Evolutionary conservation across 2,888 invertebrate species (phyloP).

Genomic region (Muscina levida): DNA sequence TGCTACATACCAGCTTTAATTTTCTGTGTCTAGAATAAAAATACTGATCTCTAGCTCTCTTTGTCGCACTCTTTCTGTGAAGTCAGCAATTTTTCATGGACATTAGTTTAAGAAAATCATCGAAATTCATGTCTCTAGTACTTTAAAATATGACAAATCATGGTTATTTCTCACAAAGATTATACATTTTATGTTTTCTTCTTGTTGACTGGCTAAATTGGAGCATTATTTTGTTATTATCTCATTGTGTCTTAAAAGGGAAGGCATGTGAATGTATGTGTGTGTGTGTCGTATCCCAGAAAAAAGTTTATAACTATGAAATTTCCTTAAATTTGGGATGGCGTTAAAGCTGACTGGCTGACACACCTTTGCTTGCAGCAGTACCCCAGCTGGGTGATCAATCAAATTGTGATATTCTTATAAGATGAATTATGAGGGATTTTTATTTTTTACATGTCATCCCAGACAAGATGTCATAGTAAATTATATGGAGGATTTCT

Average conservation of each 20-base stretch:
- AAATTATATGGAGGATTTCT: not conserved
- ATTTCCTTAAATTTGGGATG: not conserved
- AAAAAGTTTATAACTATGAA: not conserved
- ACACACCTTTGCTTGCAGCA: not conserved
- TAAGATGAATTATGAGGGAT: slow-evolving; percentile 1
- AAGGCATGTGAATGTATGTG: too few relatives aligned
- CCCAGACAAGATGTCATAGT: not conserved
- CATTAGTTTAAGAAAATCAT: not conserved
- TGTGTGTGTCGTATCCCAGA: too few relatives aligned
- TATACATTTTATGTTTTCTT: slow-evolving; percentile 4
- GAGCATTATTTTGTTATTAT: slow-evolving; percentile 43
- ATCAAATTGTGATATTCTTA: not conserved
- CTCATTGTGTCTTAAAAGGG: not conserved
- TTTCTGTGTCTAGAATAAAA: too few relatives aligned
- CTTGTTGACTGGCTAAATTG: slow-evolving; percentile 38
- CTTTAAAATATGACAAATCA: slow-evolving; percentile 40
- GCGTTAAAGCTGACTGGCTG: not conserved
- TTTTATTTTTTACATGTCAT: too few relatives aligned
- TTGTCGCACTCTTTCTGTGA: too few relatives aligned
- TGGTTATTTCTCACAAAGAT: slow-evolving; percentile 48
- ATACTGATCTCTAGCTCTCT: too few relatives aligned
- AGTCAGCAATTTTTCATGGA: not conserved
- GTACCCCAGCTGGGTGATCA: not conserved
- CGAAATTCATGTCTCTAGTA: not conserved
- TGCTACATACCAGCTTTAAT: too few relatives aligned